Conservation (phyloP, 2,888 invertebrate species). For the Yponomeuta cagnagella region DNA sequence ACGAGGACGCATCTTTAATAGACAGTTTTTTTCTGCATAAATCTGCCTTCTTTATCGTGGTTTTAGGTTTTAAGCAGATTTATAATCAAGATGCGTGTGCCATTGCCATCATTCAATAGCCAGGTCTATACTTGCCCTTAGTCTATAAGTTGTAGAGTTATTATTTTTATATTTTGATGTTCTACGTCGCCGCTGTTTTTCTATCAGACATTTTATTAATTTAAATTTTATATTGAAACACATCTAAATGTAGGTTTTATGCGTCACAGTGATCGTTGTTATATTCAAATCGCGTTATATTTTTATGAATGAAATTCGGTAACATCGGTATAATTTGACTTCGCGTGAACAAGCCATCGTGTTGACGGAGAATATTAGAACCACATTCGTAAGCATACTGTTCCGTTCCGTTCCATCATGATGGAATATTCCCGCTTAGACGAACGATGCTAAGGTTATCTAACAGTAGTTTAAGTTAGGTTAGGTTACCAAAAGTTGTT, state of each 20-base stretch:
- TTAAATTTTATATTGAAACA: conserved; percentile 16
- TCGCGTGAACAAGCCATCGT: too few species aligned
- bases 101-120: neutral
- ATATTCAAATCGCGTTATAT: conserved; percentile 4
- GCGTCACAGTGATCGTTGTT: conserved; percentile 9
- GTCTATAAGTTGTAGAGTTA: conserved; percentile 19
- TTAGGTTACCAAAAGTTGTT: conserved; percentile 58
- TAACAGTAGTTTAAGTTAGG: conserved; percentile 32
- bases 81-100: neutral
- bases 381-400: too few species aligned
- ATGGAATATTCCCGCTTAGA: neutral
- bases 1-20: too few species aligned
- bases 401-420: too few species aligned
- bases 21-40: too few species aligned
- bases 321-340: neutral
- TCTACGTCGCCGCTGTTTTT: conserved; percentile 37
- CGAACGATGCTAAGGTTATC: too few species aligned
- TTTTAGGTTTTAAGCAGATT: neutral
- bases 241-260: conserved; percentile 8
- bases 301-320: neutral
- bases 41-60: neutral
- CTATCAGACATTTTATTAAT: conserved; percentile 35
- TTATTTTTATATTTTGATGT: conserved; percentile 28
- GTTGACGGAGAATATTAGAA: too few species aligned
- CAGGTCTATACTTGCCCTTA: conserved; percentile 4